Evolutionary conservation across 2,113 vertebrate species (phyloP), one percentile per base, ranked within the genome.

Genomic region (Turnix velox): DNA sequence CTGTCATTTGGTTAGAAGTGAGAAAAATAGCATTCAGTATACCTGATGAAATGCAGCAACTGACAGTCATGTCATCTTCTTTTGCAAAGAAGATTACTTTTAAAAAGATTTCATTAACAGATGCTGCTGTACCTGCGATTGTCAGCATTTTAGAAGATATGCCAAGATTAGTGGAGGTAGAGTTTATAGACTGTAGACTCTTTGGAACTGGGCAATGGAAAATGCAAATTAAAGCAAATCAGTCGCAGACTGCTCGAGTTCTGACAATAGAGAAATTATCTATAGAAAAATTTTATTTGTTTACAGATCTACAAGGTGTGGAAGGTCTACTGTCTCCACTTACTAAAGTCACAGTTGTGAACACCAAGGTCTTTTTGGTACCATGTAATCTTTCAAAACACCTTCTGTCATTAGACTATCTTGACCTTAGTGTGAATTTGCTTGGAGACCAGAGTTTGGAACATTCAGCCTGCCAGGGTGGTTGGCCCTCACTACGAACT

Each of bases 391-490:
- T 98, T 68, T 97, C 97, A 6, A 16, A 1, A 9, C 10, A 30
- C 10, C 91, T 98, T 57, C 37, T 1, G 20, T 94, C 95, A 2
- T 46, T 98, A 27, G 85, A 98, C 48, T 98, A 98, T 75, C 81
- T 99, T 28, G 98, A 99, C 87, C 59, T 98, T 17, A 98, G 96
- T 74, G 97, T 80, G 7, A 99, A 99, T 95, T 84, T 98, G 42
- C 67, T 99, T 18, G 95, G 87, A 30, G 98, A 99, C 63, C 33
- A 67, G 20, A 77, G 92, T 35, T 67, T 98, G 55, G 4, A 48
- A n/a, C 86, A 98, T 24, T 96, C 98, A 3, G 93, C 98, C 4
- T 98, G 98, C 40, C 18, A 4, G 6, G 71, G 55, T 8, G 43
- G 16, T 27, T 97, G 93, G 96, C 93, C 89, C 14, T 93, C 51